These are phyloP conservation scores for Nasonia giraulti DNA, from an alignment of 1,140 invertebrate genomes.

Conservation along the genomic window DNA sequence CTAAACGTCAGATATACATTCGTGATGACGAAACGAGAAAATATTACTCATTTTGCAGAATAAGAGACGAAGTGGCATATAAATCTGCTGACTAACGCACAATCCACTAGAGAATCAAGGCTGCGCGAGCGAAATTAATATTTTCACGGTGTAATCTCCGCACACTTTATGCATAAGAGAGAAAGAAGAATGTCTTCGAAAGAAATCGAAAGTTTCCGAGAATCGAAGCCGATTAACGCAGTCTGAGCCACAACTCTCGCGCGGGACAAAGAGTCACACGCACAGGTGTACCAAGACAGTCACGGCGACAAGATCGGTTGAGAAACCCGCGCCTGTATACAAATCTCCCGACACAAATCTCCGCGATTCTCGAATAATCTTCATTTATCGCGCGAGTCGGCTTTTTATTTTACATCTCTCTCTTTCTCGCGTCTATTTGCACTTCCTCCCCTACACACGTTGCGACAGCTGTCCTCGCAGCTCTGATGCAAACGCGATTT, in stretches of 20 bases:
- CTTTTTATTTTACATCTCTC: not conserved
- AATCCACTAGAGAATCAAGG: not conserved
- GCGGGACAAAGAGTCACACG: too few relatives aligned
- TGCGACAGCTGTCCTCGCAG: not conserved
- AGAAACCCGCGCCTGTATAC: not conserved
- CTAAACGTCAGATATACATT: not conserved
- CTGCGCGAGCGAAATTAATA: not conserved
- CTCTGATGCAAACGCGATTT: too few relatives aligned
- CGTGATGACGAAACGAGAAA: not conserved
- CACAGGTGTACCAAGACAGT: too few relatives aligned
- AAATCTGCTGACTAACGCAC: too few relatives aligned
- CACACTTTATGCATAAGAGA: too few relatives aligned
- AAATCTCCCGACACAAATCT: not conserved
- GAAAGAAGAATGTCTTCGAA: not conserved
- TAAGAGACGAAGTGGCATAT: not conserved
- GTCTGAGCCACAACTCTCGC: too few relatives aligned
- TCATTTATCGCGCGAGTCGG: not conserved
- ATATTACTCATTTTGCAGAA: not conserved
- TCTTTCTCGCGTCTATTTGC: not conserved
- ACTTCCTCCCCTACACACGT: not conserved
- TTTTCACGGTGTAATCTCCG: not conserved
- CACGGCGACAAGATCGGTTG: not conserved
- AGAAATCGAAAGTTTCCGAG: slow-evolving; percentile 19
- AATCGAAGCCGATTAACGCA: not conserved
- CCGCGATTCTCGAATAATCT: not conserved